phyloP scores from a whole-genome alignment of 1,140 invertebrate species.

The Drosophila nasuta region DNA sequence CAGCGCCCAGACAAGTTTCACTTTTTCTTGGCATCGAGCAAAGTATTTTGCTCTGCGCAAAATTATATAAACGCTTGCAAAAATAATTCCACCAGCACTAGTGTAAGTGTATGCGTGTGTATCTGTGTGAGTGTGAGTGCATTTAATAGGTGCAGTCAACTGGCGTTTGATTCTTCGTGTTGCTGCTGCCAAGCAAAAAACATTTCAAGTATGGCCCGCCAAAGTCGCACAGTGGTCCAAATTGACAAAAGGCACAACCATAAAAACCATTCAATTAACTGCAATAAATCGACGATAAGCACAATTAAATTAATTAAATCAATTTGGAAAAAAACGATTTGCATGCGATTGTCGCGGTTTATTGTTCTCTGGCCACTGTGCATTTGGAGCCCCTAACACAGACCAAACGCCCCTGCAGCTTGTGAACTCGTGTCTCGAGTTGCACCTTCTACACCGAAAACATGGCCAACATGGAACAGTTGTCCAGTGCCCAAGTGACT shows the following conservation, averaged over 20 bases:
- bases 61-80: conserved; percentile 75
- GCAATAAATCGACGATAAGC: conserved; percentile 1
- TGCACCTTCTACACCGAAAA: conserved; percentile 23
- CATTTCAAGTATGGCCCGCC: conserved; percentile 42
- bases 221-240: conserved; percentile 34
- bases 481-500: conserved; percentile 35
- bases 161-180: conserved; percentile 47
- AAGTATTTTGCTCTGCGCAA: conserved; percentile 61
- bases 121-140: conserved; percentile 37
- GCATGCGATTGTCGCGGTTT: not conserved
- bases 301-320: not conserved
- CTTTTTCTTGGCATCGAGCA: conserved; percentile 49
- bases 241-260: not conserved
- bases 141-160: conserved; percentile 69
- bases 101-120: conserved; percentile 32
- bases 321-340: not conserved
- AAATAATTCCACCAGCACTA: conserved; percentile 48
- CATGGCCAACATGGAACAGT: conserved; percentile 25
- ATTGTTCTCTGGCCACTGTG: conserved; percentile 21
- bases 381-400: conserved; percentile 8
- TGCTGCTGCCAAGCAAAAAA: conserved; percentile 25
- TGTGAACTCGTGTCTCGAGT: not conserved
- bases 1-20: conserved; percentile 67
- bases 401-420: conserved; percentile 36
- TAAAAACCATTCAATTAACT: conserved; percentile 14